Conservation (phyloP, 2,797 vertebrate species). For the Phalanger gymnotis region DNA sequence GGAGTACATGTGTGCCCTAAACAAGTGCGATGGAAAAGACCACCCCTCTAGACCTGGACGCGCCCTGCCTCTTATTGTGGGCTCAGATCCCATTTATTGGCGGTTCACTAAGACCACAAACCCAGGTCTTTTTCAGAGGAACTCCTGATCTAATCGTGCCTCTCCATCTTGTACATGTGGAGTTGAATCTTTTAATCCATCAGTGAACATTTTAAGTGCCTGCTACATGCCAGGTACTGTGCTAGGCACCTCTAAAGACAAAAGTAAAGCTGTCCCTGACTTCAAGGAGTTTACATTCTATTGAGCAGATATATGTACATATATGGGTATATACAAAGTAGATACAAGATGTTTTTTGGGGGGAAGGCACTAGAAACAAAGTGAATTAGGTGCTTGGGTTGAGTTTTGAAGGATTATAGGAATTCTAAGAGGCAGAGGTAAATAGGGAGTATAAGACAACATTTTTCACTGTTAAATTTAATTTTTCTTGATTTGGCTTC, state of each 20-base stretch:
- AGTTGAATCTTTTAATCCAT: not conserved
- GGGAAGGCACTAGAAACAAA: not conserved
- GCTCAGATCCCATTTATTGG: not conserved
- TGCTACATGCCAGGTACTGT: not conserved
- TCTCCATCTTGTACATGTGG: not conserved
- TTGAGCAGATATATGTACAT: not conserved
- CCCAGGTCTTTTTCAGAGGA: not conserved
- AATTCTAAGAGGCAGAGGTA: not conserved
- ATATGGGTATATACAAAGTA: not conserved
- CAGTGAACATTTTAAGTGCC: not conserved
- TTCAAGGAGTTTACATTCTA: not conserved
- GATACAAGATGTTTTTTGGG: not conserved
- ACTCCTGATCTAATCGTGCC: not conserved
- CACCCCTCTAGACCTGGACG: not conserved
- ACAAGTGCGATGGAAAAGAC: not conserved
- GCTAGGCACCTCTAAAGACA: not conserved
- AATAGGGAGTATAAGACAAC: not conserved
- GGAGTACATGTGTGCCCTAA: not conserved
- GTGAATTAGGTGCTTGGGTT: not conserved
- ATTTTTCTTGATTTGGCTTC: not conserved
- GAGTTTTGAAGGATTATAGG: not conserved
- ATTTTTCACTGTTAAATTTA: not conserved
- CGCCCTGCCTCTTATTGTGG: not conserved
- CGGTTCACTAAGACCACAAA: not conserved
- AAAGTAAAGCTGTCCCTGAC: not conserved